These are phyloP conservation scores for Poeciliopsis turneri DNA, from an alignment of 2,797 vertebrate species.

Conservation along the genomic window DNA sequence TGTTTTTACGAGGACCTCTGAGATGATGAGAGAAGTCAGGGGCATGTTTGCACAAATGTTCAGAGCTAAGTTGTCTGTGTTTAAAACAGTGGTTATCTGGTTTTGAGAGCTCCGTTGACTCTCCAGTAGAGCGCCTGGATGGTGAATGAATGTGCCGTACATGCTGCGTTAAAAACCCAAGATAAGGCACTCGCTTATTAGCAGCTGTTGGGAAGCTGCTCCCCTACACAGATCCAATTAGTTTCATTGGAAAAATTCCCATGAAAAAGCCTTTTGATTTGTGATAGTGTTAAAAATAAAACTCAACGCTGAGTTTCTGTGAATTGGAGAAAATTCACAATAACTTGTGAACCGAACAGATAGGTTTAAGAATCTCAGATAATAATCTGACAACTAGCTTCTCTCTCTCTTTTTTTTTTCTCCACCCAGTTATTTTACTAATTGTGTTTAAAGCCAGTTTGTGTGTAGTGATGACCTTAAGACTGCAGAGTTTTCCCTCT, in stretches of 20 bases:
- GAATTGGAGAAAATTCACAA: neutral
- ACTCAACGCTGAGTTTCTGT: neutral
- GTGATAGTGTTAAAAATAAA: neutral
- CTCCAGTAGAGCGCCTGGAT: constrained; percentile 45
- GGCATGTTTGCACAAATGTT: constrained; percentile 14
- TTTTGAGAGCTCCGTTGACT: constrained; percentile 22
- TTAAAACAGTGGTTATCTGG: constrained; percentile 19
- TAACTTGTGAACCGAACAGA: neutral
- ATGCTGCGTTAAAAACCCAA: constrained; percentile 46
- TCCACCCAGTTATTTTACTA: neutral
- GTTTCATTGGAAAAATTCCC: constrained; percentile 18
- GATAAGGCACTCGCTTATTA: constrained; percentile 53
- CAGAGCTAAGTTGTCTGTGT: constrained; percentile 3
- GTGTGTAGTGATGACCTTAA: neutral
- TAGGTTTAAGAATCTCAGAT: neutral
- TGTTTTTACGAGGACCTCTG: constrained; percentile 56
- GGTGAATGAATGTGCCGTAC: constrained; percentile 58
- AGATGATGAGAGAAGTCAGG: constrained; percentile 38
- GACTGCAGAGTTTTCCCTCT: neutral
- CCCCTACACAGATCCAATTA: constrained; percentile 34
- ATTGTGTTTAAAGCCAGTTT: neutral
- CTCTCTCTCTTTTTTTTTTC: neutral
- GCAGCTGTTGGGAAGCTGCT: constrained; percentile 34
- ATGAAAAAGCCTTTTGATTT: constrained; percentile 6
- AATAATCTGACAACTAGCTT: neutral